Evolutionary conservation across 2,888 invertebrate species (phyloP).

Genomic region (Phortica magna): DNA sequence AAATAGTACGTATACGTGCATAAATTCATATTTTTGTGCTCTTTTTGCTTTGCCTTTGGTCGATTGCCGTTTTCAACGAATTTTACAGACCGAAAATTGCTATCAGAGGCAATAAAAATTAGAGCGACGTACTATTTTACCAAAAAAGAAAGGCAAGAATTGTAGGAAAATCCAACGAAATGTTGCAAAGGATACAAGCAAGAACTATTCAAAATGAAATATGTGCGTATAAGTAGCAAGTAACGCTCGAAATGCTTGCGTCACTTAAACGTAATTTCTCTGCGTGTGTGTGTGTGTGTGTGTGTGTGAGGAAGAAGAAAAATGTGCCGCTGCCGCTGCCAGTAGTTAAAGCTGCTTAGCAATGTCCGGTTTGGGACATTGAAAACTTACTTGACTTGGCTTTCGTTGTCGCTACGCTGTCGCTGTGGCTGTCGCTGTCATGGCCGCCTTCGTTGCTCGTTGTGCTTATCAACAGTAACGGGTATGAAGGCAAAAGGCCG

Average conservation of each 20-base stretch:
- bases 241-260: not conserved
- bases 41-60: not conserved
- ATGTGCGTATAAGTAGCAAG: not conserved
- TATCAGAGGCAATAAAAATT: constrained; percentile 22
- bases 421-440: not conserved
- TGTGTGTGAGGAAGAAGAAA: not conserved
- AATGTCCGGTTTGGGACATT: constrained; percentile 7
- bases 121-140: not conserved
- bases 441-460: not conserved
- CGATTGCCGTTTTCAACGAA: too few relatives aligned
- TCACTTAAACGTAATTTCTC: not conserved
- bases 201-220: constrained; percentile 15
- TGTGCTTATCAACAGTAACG: not conserved
- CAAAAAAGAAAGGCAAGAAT: not conserved
- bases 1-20: constrained; percentile 13
- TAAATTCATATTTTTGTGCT: constrained; percentile 6
- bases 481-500: not conserved
- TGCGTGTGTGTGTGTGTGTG: not conserved
- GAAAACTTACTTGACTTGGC: not conserved
- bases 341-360: constrained; percentile 9
- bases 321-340: not conserved
- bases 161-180: not conserved
- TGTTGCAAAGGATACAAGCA: constrained; percentile 9
- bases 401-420: too few relatives aligned
- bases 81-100: constrained; percentile 27